Evolutionary conservation across 2,797 vertebrate genomes (phyloP), one percentile per base, ranked within the genome.

Genomic region (Atherinosoma microstoma): DNA sequence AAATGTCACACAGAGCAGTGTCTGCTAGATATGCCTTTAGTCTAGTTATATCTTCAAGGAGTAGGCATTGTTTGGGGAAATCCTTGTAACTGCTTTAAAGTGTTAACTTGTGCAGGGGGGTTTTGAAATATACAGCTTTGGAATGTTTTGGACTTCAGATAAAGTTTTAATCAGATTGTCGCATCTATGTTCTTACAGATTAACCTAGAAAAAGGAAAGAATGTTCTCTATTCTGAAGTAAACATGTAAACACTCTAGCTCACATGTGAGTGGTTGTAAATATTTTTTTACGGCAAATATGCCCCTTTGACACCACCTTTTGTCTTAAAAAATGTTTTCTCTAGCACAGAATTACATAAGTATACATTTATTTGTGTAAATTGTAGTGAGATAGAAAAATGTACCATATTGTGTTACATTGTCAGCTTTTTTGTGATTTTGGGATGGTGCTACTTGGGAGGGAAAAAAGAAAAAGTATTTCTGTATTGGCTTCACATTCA

Each of bases 181-280:
- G 20, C 1, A 1, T 74, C 4, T 64, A 1, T 61, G 56, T 16
- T 70, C 30, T 32, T n/a, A 15, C n/a, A 79, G 59, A 67, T 76
- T 58, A 73, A 63, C 30, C 38, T 68, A 35, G 9, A 62, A 54
- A 79, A 74, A 59, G 4, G 16, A 62, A 73, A 69, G 35, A 78
- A 80, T 77, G 49, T 63, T 42, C 18, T 11, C 47, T 13, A 29
- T 29, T 29, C 64, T 62, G 45, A 69, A 38, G 10, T 3, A 22
- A 79, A 62, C 18, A 38, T 56, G 18, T 60, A 49, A 63, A 71
- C 12, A 4, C 7, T 53, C n/a, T 4, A 40, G 24, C 9, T 51
- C 0, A 57, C 36, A 67, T 0, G 8, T 0, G 5, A 18, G 42
- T 45, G 16, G 18, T 45, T 45, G 42, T 45, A 45, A 8, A 45